Conservation (phyloP, 2,888 invertebrate genomes). For the Phrixothrix hirtus region DNA sequence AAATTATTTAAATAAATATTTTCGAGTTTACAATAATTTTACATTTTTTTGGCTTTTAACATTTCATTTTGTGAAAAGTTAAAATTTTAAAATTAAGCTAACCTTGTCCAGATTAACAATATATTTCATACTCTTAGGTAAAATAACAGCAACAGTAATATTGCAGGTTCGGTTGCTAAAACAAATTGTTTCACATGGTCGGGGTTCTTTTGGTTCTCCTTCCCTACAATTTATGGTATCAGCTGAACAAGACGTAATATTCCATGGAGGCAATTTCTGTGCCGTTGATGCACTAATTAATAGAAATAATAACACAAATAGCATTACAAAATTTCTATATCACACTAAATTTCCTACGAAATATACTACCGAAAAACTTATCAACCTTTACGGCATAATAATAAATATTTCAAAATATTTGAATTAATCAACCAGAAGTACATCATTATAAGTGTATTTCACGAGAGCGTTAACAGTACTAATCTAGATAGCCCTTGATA, state of each 20-base stretch:
- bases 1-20: too few species aligned
- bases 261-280: slow-evolving; percentile 19
- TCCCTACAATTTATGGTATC: slow-evolving; percentile 20
- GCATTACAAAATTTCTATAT: slow-evolving; percentile 26
- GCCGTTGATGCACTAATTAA: slow-evolving; percentile 16
- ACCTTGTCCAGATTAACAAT: slow-evolving; percentile 59
- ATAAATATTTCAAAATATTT: slow-evolving; percentile 2
- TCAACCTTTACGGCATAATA: slow-evolving; percentile 1
- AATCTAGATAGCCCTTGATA: slow-evolving; percentile 39
- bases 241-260: slow-evolving; percentile 8
- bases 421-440: slow-evolving; percentile 21
- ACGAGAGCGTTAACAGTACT: slow-evolving; percentile 32
- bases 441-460: slow-evolving; percentile 29
- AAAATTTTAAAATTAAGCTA: slow-evolving; percentile 25
- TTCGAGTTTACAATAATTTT: too few species aligned
- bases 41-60: too few species aligned
- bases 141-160: slow-evolving; percentile 66
- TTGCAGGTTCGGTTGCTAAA: slow-evolving; percentile 60
- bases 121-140: slow-evolving; percentile 64
- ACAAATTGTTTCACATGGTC: slow-evolving; percentile 33
- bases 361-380: background rate
- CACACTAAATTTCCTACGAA: slow-evolving; percentile 1
- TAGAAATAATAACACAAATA: slow-evolving; percentile 23
- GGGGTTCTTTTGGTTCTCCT: slow-evolving; percentile 15
- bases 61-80: background rate